Percentiles rank a stretch among this genome's conserved stretches.
Evolutionary conservation across 2,888 invertebrate genomes (phyloP).

Genomic region (Dilophus febrilis): DNA sequence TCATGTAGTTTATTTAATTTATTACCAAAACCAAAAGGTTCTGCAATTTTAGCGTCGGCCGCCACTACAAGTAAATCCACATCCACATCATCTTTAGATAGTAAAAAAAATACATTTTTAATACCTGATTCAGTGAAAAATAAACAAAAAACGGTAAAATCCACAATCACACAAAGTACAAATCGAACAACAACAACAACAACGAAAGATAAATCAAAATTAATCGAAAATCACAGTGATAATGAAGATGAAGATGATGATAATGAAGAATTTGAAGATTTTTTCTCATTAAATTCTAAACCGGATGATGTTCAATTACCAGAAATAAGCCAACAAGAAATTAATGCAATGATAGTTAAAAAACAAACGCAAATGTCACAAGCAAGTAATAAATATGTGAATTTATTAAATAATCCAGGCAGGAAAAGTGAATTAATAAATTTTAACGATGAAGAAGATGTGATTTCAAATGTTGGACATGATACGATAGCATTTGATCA

Average conservation of each 20-base stretch:
- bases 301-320: constrained; percentile 23
- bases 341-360: constrained; percentile 24
- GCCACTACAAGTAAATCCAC: constrained; percentile 11
- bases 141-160: constrained; percentile 24
- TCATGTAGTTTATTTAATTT: constrained; percentile 42
- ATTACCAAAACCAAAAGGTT: constrained; percentile 49
- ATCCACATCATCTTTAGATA: neutral
- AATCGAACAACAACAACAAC: constrained; percentile 8
- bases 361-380: constrained; percentile 24
- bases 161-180: constrained; percentile 20
- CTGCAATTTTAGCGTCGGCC: no score
- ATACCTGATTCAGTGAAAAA: constrained; percentile 22
- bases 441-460: constrained; percentile 7
- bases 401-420: constrained; percentile 7
- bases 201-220: constrained; percentile 15
- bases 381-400: constrained; percentile 13
- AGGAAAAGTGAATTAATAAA: no score
- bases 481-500: neutral
- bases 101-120: constrained; percentile 21
- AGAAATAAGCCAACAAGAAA: constrained; percentile 31
- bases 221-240: constrained; percentile 26
- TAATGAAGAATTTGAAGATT: constrained; percentile 11
- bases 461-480: constrained; percentile 5
- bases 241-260: constrained; percentile 35
- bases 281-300: no score